phyloP scores from a whole-genome alignment of 2,113 vertebrate species.

The Camelus bactrianus region DNA sequence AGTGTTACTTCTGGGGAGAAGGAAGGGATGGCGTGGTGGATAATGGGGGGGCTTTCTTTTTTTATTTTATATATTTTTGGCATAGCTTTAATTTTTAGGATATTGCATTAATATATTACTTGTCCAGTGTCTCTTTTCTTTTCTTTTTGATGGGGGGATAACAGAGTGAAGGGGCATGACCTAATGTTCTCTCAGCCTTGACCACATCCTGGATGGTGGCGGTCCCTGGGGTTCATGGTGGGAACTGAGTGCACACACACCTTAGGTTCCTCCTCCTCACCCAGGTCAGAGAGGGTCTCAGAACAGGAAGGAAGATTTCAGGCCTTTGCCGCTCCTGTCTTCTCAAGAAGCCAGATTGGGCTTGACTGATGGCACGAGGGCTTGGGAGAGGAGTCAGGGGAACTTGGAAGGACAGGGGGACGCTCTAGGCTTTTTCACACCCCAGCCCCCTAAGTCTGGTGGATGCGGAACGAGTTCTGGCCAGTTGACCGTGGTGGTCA shows the following conservation, averaged over 20 bases:
- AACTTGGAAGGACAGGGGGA: background rate
- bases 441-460: background rate
- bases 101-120: background rate
- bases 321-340: background rate
- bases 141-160: background rate
- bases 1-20: slow-evolving; percentile 14
- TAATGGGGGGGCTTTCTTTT: background rate
- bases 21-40: background rate
- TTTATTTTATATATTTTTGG: slow-evolving; percentile 32
- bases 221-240: background rate
- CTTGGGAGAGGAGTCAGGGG: background rate
- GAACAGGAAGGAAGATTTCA: background rate
- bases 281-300: background rate
- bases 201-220: background rate
- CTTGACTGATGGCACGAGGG: background rate
- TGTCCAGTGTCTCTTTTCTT: background rate
- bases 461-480: background rate
- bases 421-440: background rate
- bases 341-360: background rate
- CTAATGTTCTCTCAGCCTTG: background rate
- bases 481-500: background rate
- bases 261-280: background rate
- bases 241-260: background rate
- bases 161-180: background rate
- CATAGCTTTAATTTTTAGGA: background rate